A percentile compares a stretch with the other conserved stretches of the same genome.
phyloP scores from a whole-genome alignment of 1,140 invertebrate species.

The Drosophila nebulosa region DNA sequence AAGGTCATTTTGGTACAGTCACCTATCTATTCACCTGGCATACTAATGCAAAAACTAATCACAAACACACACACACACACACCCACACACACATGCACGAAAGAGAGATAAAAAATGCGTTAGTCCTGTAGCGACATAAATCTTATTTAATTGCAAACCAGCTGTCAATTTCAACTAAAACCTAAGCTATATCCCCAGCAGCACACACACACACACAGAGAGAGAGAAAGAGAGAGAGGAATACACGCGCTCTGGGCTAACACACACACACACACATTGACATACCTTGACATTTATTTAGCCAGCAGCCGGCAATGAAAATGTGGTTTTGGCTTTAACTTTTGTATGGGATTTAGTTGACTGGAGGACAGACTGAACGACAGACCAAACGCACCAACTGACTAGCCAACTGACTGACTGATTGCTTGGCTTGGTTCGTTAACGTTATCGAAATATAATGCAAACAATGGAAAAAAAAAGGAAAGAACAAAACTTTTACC shows the following conservation, averaged over 20 bases:
- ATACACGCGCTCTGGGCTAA: neutral
- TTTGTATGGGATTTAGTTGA: conserved; percentile 49
- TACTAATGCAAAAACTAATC: conserved; percentile 37
- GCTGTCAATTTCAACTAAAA: conserved; percentile 71
- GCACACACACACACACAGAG: conserved; percentile 1
- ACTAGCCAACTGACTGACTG: conserved; percentile 25
- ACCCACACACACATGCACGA: neutral
- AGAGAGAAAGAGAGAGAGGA: neutral
- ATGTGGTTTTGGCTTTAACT: conserved; percentile 27
- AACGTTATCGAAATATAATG: conserved; percentile 15
- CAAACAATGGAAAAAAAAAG: neutral
- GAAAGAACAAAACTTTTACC: conserved; percentile 16
- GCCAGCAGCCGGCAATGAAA: conserved; percentile 18
- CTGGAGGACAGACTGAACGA: neutral
- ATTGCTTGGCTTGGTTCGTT: conserved; percentile 44
- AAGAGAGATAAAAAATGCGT: conserved; percentile 15
- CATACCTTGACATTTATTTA: conserved; percentile 70
- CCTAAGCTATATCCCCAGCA: conserved; percentile 15
- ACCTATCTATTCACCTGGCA: conserved; percentile 37
- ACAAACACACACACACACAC: neutral
- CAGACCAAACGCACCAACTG: conserved; percentile 18
- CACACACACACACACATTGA: conserved; percentile 28
- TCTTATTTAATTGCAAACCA: conserved; percentile 78
- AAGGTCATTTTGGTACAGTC: conserved; percentile 44
- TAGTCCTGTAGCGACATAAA: conserved; percentile 51